Base-by-base conservation (phyloP, 2,113 vertebrate genomes). In the Ctenodactylus gundi region DNA sequence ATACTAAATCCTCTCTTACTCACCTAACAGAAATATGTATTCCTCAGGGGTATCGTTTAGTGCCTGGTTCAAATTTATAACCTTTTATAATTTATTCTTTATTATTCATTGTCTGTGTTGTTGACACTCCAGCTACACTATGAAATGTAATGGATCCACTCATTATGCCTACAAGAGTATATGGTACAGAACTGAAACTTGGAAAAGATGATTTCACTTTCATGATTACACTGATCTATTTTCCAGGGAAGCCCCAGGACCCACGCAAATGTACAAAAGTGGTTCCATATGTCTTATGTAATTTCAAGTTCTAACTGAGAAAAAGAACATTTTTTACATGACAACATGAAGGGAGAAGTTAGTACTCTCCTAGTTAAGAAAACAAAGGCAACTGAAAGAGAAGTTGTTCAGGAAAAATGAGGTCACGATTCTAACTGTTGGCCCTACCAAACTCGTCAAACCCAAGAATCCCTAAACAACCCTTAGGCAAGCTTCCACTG, bases 261-360 rank as follows among this genome's bases (percentile, higher is more conserved):
- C 4, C 36, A 77, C 44, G 49, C 65, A 85, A 88, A 88, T 29
- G 9, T 55, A 31, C 57, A 58, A 89, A 86, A 1, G 4, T 65
- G 67, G 78, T 44, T 88, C 53, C 46, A 20, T 44, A 76, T 23
- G 51, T 41, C 15, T 68, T 46, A 70, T 2, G 1, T 21, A 78
- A 80, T 83, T 41, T 68, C 49, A 14, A 84, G 23, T 90, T 93
- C 36, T 85, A 80, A 77, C 20, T 53, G 20, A 46, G 90, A 9
- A n/a, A 75, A 94, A 81, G 17, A 55, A 62, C 57, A 84, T 72
- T 83, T 88, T n/a, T 72, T 88, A 88, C 31, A 85, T 39, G 36
- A 53, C 44, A 68, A 62, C 21, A 46, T 31, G 76, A 64, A 21
- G 51, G 21, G 8, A 88, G 41, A 73, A 36, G 5, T 82, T 76